A percentile compares a stretch with the other conserved stretches of the same genome.
These are phyloP conservation scores for Circaetus cinerascens DNA, from an alignment of 2,113 vertebrate genomes.

Conservation along the genomic window DNA sequence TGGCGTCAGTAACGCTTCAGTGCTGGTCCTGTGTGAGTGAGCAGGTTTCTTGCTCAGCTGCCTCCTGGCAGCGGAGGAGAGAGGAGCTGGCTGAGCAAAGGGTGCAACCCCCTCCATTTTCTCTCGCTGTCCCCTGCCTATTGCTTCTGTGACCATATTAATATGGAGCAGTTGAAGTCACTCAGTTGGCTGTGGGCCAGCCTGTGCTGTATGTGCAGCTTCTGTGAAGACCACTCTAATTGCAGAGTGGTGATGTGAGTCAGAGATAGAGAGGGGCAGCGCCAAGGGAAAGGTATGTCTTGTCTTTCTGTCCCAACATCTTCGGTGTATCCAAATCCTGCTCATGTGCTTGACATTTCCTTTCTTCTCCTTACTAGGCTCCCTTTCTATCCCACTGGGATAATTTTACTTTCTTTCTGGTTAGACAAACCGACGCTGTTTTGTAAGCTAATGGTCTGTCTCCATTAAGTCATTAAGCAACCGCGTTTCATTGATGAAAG, in stretches of 20 bases:
- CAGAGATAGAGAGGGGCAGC: constrained; percentile 6
- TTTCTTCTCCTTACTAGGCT: neutral
- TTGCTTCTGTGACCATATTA: constrained; percentile 70
- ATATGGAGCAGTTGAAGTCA: constrained; percentile 81
- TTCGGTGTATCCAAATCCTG: neutral
- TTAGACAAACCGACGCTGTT: neutral
- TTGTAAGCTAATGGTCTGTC: constrained; percentile 28
- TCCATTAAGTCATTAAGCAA: constrained; percentile 46
- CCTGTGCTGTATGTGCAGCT: constrained; percentile 44
- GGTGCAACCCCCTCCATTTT: constrained; percentile 23
- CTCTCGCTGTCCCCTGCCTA: constrained; percentile 42
- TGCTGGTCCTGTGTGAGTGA: rapidly evolving
- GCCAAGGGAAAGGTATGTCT: constrained; percentile 42
- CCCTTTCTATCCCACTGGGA: neutral
- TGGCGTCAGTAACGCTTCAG: rapidly evolving
- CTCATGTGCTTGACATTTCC: neutral
- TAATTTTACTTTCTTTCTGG: constrained; percentile 21
- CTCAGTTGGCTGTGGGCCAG: constrained; percentile 78
- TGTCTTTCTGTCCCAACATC: neutral
- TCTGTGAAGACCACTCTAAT: constrained; percentile 5
- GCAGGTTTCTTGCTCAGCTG: neutral
- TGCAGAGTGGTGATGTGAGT: constrained; percentile 12
- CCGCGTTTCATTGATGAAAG: constrained; percentile 2
- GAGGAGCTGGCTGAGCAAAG: neutral
- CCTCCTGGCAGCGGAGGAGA: neutral